These are phyloP conservation scores for Thamnophis elegans DNA, from an alignment of 2,797 vertebrate genomes.

Conservation along the genomic window DNA sequence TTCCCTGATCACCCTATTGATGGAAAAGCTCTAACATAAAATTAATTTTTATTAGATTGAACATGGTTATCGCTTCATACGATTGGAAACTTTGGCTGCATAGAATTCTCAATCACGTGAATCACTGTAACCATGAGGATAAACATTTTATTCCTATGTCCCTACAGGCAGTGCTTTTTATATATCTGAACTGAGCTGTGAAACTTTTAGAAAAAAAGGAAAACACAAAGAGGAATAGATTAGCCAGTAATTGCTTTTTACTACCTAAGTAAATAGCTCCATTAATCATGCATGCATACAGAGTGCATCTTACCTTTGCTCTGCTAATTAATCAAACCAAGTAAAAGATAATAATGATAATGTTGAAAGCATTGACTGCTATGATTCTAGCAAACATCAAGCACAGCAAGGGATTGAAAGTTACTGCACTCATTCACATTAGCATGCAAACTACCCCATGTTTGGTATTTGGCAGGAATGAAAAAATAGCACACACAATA, in stretches of 20 bases:
- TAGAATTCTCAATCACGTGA: background rate
- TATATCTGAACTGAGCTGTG: background rate
- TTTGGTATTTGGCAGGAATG: slow-evolving; percentile 16
- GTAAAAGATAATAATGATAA: slow-evolving; percentile 11
- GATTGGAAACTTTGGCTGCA: background rate
- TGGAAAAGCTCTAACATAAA: background rate
- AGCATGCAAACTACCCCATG: slow-evolving; percentile 12
- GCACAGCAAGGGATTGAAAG: background rate
- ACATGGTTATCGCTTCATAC: background rate
- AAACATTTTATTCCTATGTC: background rate
- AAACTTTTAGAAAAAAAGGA: background rate
- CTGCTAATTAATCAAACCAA: slow-evolving; percentile 28
- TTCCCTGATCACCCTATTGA: background rate
- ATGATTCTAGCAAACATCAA: background rate
- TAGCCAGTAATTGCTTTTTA: slow-evolving; percentile 13
- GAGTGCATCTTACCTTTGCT: slow-evolving; percentile 23
- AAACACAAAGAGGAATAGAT: background rate
- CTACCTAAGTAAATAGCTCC: background rate
- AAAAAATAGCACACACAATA: slow-evolving; percentile 7
- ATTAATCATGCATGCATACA: slow-evolving; percentile 16
- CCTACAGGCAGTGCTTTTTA: background rate
- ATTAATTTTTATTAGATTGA: background rate
- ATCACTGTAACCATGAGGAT: background rate
- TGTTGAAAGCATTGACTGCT: background rate
- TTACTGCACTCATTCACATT: slow-evolving; percentile 8